Percentiles rank a stretch among this genome's conserved stretches.
Evolutionary conservation across 92 coral and sea anemone genomes (phyloP).

Genomic region (Umimayanthus chanpuru): DNA sequence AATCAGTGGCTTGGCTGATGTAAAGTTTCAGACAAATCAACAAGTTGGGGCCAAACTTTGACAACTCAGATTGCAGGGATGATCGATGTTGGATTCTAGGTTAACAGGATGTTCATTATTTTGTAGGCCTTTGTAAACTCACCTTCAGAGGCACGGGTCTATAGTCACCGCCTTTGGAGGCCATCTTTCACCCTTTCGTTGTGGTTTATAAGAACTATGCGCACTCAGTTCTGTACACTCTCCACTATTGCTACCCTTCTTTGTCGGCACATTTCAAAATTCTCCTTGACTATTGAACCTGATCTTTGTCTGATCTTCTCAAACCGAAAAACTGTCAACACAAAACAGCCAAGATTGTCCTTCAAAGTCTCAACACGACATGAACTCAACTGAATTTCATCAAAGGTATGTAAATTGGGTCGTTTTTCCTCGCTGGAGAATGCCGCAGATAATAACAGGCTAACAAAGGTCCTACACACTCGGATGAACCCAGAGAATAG

Average conservation of each 20-base stretch:
- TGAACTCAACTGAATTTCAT: background rate
- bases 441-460: background rate
- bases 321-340: conserved; percentile 19
- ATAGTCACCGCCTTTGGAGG: conserved; percentile 9
- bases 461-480: conserved; percentile 10
- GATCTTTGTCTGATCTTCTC: background rate
- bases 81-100: background rate
- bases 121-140: background rate
- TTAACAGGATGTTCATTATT: background rate
- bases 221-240: background rate
- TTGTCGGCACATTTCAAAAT: conserved; percentile 4
- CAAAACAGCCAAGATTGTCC: background rate
- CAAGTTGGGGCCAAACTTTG: background rate
- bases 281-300: background rate
- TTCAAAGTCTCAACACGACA: background rate
- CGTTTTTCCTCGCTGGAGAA: conserved; percentile 23
- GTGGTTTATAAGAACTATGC: background rate
- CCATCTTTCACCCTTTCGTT: background rate
- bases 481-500: background rate
- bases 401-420: conserved; percentile 10
- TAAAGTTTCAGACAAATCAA: background rate
- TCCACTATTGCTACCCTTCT: background rate
- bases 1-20: background rate
- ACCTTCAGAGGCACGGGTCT: background rate
- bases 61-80: background rate